Percentiles rank a stretch among this genome's conserved stretches.
phyloP scores from a whole-genome alignment of 2,113 vertebrate genomes.

The Tamias sibiricus region DNA sequence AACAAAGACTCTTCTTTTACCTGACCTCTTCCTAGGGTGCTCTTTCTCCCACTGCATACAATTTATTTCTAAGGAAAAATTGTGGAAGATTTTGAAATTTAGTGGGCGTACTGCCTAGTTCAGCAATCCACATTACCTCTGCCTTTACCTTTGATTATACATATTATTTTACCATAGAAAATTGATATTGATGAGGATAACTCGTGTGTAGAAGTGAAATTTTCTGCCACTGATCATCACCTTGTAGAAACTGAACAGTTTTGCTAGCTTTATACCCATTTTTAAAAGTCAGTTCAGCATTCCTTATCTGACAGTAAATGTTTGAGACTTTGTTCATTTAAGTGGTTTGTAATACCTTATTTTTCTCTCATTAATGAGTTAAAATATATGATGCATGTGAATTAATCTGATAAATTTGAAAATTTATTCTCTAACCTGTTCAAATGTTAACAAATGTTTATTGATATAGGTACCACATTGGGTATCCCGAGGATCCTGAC shows the following conservation, averaged over 20 bases:
- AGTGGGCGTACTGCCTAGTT: not conserved
- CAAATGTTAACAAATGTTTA: not conserved
- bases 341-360: not conserved
- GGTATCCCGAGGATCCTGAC: not conserved
- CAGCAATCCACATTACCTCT: not conserved
- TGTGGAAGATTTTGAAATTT: slow-evolving; percentile 15
- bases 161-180: not conserved
- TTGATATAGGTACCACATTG: not conserved
- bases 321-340: not conserved
- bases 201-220: not conserved
- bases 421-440: not conserved
- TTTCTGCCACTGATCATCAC: not conserved
- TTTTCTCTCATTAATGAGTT: slow-evolving; percentile 18
- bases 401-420: not conserved
- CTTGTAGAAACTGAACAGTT: not conserved
- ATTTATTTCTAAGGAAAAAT: slow-evolving; percentile 24
- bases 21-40: not conserved
- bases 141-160: not conserved
- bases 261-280: not conserved
- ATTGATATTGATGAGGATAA: not conserved
- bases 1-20: not conserved
- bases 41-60: not conserved
- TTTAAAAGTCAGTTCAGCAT: not conserved
- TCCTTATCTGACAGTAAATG: slow-evolving; percentile 31
- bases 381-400: not conserved